A percentile compares a stretch with the other conserved stretches of the same genome.
Conservation (phyloP, 1,140 invertebrate genomes). For the Heterodera carotae region DNA sequence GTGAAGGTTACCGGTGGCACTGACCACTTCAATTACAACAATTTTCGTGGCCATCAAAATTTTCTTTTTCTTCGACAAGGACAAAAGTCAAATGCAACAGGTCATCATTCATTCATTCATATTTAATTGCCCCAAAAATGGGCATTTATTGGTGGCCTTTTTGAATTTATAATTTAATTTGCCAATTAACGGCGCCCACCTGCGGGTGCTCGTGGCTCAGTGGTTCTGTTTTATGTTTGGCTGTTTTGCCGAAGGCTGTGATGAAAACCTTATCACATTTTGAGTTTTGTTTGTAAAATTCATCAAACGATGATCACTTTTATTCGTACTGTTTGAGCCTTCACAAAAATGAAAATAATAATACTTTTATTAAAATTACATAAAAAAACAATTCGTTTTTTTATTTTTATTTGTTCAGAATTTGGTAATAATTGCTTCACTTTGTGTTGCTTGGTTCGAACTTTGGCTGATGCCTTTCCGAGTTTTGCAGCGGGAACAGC, state of each 20-base stretch:
- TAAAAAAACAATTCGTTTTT: too few relatives aligned
- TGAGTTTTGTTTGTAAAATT: conserved; percentile 15
- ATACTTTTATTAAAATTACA: too few relatives aligned
- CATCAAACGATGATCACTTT: conserved; percentile 13
- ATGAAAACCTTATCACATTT: background rate
- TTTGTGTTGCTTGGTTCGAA: conserved; percentile 51
- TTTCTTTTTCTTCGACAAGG: conserved; percentile 50
- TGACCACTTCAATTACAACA: conserved; percentile 48
- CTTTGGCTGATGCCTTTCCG: conserved; percentile 53
- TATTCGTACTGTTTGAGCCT: conserved; percentile 12
- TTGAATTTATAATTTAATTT: too few relatives aligned
- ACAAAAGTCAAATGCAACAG: conserved; percentile 33
- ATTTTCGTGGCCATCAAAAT: conserved; percentile 55
- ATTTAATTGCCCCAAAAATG: too few relatives aligned
- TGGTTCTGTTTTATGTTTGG: too few relatives aligned
- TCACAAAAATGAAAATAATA: background rate
- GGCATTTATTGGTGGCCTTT: too few relatives aligned
- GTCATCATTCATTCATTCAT: too few relatives aligned
- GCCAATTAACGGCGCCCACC: too few relatives aligned
- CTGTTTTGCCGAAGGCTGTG: background rate
- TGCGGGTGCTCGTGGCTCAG: too few relatives aligned
- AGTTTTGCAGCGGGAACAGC: conserved; percentile 42
- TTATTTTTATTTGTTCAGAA: conserved; percentile 39
- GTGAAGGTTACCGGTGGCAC: conserved; percentile 37
- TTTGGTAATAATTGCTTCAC: conserved; percentile 49